Base-by-base conservation (phyloP, 2,888 invertebrate genomes). In the Pasiphila rectangulata region DNA sequence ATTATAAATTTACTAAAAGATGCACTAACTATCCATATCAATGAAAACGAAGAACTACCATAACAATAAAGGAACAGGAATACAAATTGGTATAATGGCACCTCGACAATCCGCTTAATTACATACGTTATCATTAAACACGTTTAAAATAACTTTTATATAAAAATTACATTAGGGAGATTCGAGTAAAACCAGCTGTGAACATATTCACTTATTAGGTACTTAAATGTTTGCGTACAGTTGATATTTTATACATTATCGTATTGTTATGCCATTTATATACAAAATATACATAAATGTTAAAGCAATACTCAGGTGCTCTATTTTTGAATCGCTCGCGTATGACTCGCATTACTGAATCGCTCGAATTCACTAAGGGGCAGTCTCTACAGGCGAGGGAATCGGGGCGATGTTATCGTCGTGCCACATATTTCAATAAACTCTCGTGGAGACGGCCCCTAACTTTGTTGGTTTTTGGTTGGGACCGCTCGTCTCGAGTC, bases 271-370 rank as follows among this genome's bases (percentile, higher is more conserved):
- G 75, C 68, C 74, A 80, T 79, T 79, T 86, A 87, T 87, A 83
- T 87, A 86, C 86, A 86, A 84, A 83, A 85, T 86, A 86, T 84
- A 87, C 85, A 86, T 81, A 79, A 81, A 81, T 74, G 79, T 80
- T 70, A 71, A 68, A 69, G 74, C 67, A 64, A 66, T 64, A 57
- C 60, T 63, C 57, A 32, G 32, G 32, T 32, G n/a, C n/a, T n/a
- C n/a, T n/a, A n/a, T n/a, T n/a, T n/a, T n/a, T n/a, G n/a, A n/a
- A n/a, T n/a, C n/a, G n/a, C n/a, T n/a, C n/a, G n/a, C n/a, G n/a
- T n/a, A n/a, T n/a, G n/a, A n/a, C n/a, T n/a, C n/a, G n/a, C n/a
- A n/a, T n/a, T n/a, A n/a, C n/a, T n/a, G n/a, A n/a, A n/a, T n/a
- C n/a, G n/a, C n/a, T n/a, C n/a, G n/a, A n/a, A n/a, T n/a, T n/a